Conservation (phyloP, 2,888 invertebrate species). For the Synergus itoensis region DNA sequence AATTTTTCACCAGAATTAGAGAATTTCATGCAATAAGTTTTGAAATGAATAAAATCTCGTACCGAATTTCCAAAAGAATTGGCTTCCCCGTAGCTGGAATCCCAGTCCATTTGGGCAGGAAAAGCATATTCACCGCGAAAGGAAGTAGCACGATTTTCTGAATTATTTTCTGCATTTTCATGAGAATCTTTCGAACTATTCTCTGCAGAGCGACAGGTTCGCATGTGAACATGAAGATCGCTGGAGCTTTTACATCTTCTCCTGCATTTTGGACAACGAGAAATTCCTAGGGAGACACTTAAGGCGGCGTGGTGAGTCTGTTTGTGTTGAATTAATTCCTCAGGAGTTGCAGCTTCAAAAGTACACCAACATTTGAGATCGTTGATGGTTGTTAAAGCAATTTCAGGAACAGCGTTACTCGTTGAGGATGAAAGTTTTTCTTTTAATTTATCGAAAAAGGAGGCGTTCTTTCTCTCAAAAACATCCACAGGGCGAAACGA, state of each 20-base stretch:
- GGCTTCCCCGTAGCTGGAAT: constrained; percentile 66
- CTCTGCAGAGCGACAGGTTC: constrained; percentile 80
- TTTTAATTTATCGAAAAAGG: constrained; percentile 91
- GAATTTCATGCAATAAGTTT: constrained; percentile 11
- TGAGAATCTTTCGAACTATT: constrained; percentile 48
- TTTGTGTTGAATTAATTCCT: constrained; percentile 72
- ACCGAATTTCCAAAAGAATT: constrained; percentile 73
- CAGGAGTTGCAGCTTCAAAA: constrained; percentile 71
- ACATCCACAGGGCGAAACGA: constrained; percentile 34
- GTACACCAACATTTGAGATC: constrained; percentile 76
- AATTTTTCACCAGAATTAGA: constrained; percentile 10
- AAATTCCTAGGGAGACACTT: constrained; percentile 81
- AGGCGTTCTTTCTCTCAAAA: constrained; percentile 84
- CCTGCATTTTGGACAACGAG: constrained; percentile 91
- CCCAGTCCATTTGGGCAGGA: constrained; percentile 73
- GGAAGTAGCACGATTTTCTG: constrained; percentile 57
- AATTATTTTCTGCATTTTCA: constrained; percentile 16
- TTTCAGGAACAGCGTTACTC: constrained; percentile 84
- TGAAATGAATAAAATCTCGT: constrained; percentile 60
- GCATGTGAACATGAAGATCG: constrained; percentile 87
- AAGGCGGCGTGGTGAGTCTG: constrained; percentile 74
- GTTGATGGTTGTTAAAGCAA: constrained; percentile 86
- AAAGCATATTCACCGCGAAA: constrained; percentile 72
- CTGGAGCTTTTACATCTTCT: constrained; percentile 92
- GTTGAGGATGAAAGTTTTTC: constrained; percentile 85